Conservation (phyloP, 2,888 invertebrate species). For the Galerucella calmariensis region DNA sequence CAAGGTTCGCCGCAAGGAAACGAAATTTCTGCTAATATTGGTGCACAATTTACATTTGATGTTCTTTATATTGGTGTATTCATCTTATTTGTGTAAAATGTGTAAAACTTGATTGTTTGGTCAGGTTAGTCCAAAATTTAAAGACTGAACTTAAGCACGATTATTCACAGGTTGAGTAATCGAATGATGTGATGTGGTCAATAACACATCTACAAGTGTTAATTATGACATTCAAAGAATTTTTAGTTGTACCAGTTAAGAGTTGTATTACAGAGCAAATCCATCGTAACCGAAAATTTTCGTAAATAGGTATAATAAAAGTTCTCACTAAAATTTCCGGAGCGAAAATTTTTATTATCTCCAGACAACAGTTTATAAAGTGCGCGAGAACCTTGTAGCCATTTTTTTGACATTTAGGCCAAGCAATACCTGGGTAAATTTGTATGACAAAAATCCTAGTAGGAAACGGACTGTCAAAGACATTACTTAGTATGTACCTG, state of each 20-base stretch:
- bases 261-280: too few species aligned
- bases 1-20: slow-evolving; percentile 46
- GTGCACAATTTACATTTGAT: slow-evolving; percentile 12
- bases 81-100: slow-evolving; percentile 26
- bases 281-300: too few species aligned
- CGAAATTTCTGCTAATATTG: slow-evolving; percentile 9
- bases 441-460: too few species aligned
- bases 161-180: not conserved
- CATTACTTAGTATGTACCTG: too few species aligned
- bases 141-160: slow-evolving; percentile 18
- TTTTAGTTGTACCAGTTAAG: not conserved
- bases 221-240: not conserved
- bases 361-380: too few species aligned
- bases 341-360: too few species aligned
- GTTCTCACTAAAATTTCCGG: too few species aligned
- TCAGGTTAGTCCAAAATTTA: slow-evolving; percentile 28
- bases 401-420: too few species aligned
- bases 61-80: slow-evolving; percentile 14
- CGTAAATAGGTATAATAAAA: too few species aligned
- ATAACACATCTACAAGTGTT: not conserved
- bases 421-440: too few species aligned
- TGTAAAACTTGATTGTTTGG: not conserved
- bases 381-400: too few species aligned
- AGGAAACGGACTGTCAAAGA: too few species aligned
- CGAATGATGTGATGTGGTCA: not conserved